phyloP scores from a whole-genome alignment of 1,140 invertebrate genomes.

The Cherax destructor region DNA sequence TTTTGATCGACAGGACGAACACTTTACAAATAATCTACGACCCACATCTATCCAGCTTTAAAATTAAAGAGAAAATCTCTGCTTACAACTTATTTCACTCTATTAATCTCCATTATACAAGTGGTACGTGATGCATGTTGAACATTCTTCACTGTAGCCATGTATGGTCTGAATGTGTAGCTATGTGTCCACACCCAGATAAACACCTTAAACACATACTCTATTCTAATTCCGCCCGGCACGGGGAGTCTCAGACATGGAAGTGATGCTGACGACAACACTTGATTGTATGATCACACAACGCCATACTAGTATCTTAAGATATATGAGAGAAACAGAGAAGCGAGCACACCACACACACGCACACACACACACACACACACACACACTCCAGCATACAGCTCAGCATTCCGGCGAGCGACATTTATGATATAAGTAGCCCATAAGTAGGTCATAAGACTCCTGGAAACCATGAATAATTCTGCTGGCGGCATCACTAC shows the following conservation, averaged over 20 bases:
- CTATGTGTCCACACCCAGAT: background rate
- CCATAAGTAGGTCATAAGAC: constrained; percentile 8
- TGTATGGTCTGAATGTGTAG: background rate
- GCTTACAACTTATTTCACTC: constrained; percentile 2
- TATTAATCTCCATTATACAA: background rate
- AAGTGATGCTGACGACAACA: too few relatives aligned
- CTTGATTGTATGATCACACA: too few relatives aligned
- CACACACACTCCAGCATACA: background rate
- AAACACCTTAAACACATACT: background rate
- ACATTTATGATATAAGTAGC: constrained; percentile 13
- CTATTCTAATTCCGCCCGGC: background rate
- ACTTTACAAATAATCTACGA: constrained; percentile 10
- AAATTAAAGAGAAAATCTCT: constrained; percentile 5
- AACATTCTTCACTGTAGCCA: background rate
- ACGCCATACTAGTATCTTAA: too few relatives aligned
- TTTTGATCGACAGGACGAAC: background rate
- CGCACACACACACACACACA: background rate
- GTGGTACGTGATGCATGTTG: background rate
- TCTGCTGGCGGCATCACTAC: background rate
- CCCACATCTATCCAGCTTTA: background rate
- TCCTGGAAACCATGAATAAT: background rate
- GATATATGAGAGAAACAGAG: background rate
- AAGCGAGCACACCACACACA: background rate
- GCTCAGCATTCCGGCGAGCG: constrained; percentile 5
- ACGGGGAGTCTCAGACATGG: background rate